Evolutionary conservation across 2,113 vertebrate genomes (phyloP), one percentile per base, ranked within the genome.

Genomic region (Tympanuchus pallidicinctus): DNA sequence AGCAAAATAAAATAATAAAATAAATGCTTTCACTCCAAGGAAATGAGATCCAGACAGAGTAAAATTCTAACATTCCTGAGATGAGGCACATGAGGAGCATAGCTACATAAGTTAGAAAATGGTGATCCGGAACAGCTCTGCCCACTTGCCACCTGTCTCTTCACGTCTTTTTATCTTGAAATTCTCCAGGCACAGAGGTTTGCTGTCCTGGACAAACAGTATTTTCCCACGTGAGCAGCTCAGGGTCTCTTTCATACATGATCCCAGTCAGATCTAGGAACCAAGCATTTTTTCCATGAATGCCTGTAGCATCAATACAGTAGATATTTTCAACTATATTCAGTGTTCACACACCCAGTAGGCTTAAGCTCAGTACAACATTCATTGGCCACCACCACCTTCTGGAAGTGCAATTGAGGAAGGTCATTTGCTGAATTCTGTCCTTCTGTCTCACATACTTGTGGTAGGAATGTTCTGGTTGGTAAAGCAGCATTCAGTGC

Each of bases 331-430:
- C 45, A 54, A n/a, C 57, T 1, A 4, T 38, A 27, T 6, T 81
- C n/a, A 5, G 1, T 24, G 59, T 60, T 87, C 1, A 0, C 32
- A 0, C n/a, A 0, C n/a, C 14, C 63, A 4, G 0, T 48, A 34
- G 56, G 10, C 8, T 17, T 71, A 42, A 14, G 10, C 1, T 69
- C 28, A 8, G 3, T 22, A 2, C 10, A 1, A 0, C 5, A 2
- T 36, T 42, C 18, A 5, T 45, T 69, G 47, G 32, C 38, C 42
- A 13, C 67, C 40, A 12, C 30, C 18, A 11, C 19, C 38, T 67
- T 45, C 38, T 45, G 24, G 45, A 20, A 42, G 73, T 48, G 15
- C 15, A 34, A 12, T 0, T 45, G 60, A 15, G 63, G 48, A 17
- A 32, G 5, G 24, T 38, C 32, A 13, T 43, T 14, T 66, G 11